These are phyloP conservation scores for Sebastes paucispinis DNA, from an alignment of 2,797 vertebrate species.

Conservation along the genomic window DNA sequence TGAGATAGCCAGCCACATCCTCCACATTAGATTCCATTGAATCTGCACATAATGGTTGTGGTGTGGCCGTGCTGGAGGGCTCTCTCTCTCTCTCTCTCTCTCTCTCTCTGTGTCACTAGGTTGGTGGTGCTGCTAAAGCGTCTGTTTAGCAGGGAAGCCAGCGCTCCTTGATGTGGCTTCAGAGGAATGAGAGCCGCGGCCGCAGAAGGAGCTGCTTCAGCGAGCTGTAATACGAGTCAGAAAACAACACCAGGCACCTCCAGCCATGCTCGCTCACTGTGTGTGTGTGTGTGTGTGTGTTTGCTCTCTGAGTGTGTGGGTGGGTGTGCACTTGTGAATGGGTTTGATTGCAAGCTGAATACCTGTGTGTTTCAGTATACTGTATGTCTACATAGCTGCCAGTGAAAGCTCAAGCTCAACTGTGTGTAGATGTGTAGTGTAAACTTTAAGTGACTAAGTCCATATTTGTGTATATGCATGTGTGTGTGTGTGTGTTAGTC, in stretches of 20 bases:
- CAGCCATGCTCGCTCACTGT: constrained; percentile 41
- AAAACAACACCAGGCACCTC: constrained; percentile 69
- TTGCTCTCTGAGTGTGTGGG: neutral
- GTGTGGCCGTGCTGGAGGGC: constrained; percentile 44
- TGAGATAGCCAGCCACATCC: constrained; percentile 68
- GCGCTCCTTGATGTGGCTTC: constrained; percentile 76
- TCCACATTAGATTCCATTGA: constrained; percentile 62
- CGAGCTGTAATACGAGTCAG: constrained; percentile 63
- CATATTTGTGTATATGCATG: neutral
- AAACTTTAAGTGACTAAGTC: neutral
- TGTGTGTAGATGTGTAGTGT: neutral
- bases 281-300: neutral
- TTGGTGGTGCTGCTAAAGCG: constrained; percentile 52
- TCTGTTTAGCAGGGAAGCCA: constrained; percentile 72
- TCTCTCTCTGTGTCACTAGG: constrained; percentile 21
- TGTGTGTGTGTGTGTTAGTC: neutral
- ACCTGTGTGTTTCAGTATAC: neutral
- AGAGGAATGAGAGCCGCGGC: constrained; percentile 70
- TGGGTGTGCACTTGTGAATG: neutral
- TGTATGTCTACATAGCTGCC: neutral
- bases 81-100: neutral
- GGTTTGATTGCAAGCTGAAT: neutral
- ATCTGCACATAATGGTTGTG: constrained; percentile 62
- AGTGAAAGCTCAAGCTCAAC: neutral
- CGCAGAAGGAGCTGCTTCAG: constrained; percentile 58